These are phyloP conservation scores for Aromia moschata DNA, from an alignment of 2,888 invertebrate species.

Conservation along the genomic window DNA sequence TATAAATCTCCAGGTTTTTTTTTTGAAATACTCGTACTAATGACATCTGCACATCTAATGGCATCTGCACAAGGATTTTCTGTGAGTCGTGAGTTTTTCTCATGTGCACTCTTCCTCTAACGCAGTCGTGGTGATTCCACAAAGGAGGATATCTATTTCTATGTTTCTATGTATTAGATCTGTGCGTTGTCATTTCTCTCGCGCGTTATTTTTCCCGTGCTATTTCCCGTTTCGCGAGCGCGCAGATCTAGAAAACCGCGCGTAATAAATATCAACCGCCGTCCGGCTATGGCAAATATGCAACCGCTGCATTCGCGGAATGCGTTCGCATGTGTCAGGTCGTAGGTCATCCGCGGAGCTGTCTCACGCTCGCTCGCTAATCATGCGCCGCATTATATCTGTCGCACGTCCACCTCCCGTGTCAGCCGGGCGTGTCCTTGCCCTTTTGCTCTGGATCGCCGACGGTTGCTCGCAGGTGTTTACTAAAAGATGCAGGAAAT, in stretches of 20 bases:
- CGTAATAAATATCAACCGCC: conserved; percentile 17
- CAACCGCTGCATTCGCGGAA: conserved; percentile 48
- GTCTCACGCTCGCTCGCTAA: conserved; percentile 51
- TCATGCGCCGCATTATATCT: conserved; percentile 49
- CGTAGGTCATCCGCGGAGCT: conserved; percentile 49
- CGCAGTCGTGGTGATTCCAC: no score
- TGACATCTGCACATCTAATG: no score
- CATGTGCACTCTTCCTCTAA: no score
- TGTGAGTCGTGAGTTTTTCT: no score
- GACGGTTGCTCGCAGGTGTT: conserved; percentile 8
- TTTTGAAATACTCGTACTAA: no score
- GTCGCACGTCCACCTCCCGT: conserved; percentile 46
- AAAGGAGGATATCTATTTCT: no score
- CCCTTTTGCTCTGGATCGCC: conserved; percentile 34
- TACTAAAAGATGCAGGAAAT: no score
- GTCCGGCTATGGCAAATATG: conserved; percentile 46
- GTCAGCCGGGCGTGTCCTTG: conserved; percentile 38
- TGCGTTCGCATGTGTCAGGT: conserved; percentile 54
- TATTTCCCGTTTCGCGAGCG: background rate
- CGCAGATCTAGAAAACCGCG: conserved; percentile 3
- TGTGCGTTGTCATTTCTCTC: no score
- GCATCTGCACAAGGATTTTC: no score
- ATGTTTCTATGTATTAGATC: no score
- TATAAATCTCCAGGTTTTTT: no score
- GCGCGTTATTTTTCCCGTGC: background rate